phyloP scores from a whole-genome alignment of 1,140 invertebrate species.

The Probaryconus sp. region DNA sequence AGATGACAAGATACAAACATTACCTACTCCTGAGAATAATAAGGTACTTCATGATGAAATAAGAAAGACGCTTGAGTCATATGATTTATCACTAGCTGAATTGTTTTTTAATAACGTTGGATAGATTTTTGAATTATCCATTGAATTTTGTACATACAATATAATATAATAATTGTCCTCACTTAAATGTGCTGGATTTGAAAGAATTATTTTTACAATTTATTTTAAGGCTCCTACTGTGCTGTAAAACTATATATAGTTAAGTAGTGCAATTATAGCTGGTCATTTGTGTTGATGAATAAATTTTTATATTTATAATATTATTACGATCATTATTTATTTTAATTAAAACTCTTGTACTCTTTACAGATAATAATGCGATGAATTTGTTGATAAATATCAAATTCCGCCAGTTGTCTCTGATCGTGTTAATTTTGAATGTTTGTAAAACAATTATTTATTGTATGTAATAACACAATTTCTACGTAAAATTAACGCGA shows the following conservation, averaged over 20 bases:
- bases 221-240: constrained; percentile 54
- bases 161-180: constrained; percentile 53
- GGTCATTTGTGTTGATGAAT: constrained; percentile 57
- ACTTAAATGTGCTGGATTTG: constrained; percentile 37
- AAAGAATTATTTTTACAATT: constrained; percentile 61
- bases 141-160: constrained; percentile 54
- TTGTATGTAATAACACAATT: constrained; percentile 51
- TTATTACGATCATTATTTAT: constrained; percentile 54
- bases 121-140: constrained; percentile 40
- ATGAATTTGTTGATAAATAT: no score
- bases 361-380: no score
- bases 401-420: constrained; percentile 50
- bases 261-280: constrained; percentile 55
- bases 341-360: constrained; percentile 36
- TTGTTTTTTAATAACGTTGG: constrained; percentile 22
- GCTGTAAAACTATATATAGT: constrained; percentile 61
- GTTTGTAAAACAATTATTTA: constrained; percentile 51
- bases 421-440: constrained; percentile 53
- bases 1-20: no score
- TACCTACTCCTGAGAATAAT: no score
- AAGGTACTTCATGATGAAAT: no score
- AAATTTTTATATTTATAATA: constrained; percentile 61
- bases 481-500: constrained; percentile 47
- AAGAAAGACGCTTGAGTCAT: no score
- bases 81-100: no score